Evolutionary conservation across 1,140 invertebrate genomes (phyloP).

Genomic region (Anoplolepis gracilipes): DNA sequence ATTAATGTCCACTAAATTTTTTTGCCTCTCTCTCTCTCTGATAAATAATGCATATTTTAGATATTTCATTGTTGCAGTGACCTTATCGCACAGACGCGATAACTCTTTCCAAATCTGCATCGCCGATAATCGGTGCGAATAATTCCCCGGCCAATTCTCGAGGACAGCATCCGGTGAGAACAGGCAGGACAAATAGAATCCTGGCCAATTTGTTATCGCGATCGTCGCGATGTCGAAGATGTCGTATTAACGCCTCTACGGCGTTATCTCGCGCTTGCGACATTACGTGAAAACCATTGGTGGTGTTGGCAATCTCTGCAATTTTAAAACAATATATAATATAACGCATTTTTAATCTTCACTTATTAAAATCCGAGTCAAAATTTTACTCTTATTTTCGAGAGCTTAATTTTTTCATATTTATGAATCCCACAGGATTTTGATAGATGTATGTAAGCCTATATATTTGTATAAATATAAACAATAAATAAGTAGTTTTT

Average conservation of each 20-base stretch:
- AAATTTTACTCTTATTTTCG: background rate
- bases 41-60: background rate
- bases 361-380: background rate
- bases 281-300: conserved; percentile 60
- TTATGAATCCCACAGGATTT: too few relatives aligned
- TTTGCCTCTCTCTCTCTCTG: too few relatives aligned
- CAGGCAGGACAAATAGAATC: conserved; percentile 79
- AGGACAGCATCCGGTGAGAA: conserved; percentile 78
- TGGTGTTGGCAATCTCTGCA: conserved; percentile 78
- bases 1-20: background rate
- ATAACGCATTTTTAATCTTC: background rate
- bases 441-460: too few relatives aligned
- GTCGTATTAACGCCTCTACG: conserved; percentile 73
- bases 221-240: conserved; percentile 73
- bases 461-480: too few relatives aligned
- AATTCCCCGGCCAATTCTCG: conserved; percentile 76
- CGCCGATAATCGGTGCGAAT: conserved; percentile 81
- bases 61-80: background rate
- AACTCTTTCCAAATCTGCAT: conserved; percentile 79
- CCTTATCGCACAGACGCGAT: conserved; percentile 80
- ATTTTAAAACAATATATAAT: conserved; percentile 23
- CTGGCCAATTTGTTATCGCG: conserved; percentile 70
- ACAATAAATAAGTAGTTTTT: too few relatives aligned
- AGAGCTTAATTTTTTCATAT: too few relatives aligned
- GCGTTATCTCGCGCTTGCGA: conserved; percentile 74